These are phyloP conservation scores for Phyllopteryx taeniolatus DNA, from an alignment of 2,113 vertebrate species.

Conservation along the genomic window DNA sequence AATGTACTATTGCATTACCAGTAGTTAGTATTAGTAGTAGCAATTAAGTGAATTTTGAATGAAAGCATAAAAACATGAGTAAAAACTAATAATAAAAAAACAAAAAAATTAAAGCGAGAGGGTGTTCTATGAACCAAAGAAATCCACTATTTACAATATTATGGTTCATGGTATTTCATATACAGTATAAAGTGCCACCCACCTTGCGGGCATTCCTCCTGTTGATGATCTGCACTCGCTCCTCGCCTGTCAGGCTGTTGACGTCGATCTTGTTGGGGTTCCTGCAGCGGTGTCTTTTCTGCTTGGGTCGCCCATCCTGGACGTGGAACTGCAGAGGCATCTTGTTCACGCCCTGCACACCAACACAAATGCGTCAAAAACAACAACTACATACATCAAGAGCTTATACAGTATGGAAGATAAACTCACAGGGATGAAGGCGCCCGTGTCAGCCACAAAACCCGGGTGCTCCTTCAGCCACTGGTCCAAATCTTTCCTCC, in stretches of 20 bases:
- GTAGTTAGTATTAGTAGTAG: too few relatives aligned
- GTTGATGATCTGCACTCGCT: slow-evolving; percentile 96
- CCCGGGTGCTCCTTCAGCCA: slow-evolving; percentile 95
- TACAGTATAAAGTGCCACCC: neutral
- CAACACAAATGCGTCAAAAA: neutral
- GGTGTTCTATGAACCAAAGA: neutral
- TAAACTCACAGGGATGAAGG: slow-evolving; percentile 88
- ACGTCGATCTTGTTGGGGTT: slow-evolving; percentile 98
- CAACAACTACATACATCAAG: too few relatives aligned
- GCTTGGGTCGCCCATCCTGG: slow-evolving; percentile 92
- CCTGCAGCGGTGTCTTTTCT: slow-evolving; percentile 95
- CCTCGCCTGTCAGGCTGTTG: slow-evolving; percentile 96
- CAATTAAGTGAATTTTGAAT: too few relatives aligned
- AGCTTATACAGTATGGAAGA: neutral
- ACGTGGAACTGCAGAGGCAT: slow-evolving; percentile 88
- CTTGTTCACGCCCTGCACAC: slow-evolving; percentile 69
- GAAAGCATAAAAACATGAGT: neutral
- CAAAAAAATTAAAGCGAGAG: neutral
- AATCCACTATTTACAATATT: neutral
- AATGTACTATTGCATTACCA: too few relatives aligned
- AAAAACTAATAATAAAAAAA: neutral
- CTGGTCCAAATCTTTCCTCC: slow-evolving; percentile 87
- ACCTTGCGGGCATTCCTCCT: slow-evolving; percentile 98
- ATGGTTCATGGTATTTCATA: neutral
- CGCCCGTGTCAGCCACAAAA: slow-evolving; percentile 93